Percentiles rank a stretch among this genome's conserved stretches.
Evolutionary conservation across 2,888 invertebrate species (phyloP).

Genomic region (Hesperia comma): DNA sequence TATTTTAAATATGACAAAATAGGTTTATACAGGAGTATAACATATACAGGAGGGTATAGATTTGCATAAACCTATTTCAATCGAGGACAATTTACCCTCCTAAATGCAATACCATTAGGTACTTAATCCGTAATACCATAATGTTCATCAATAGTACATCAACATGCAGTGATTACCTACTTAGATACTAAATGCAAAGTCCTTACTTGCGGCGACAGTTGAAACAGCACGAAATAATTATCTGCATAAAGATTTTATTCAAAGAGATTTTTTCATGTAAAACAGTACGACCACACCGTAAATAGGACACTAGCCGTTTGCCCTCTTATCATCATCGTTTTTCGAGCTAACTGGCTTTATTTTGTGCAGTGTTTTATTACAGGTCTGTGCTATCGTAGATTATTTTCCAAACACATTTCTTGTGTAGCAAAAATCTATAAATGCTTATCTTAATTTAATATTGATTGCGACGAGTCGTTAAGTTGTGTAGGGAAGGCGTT

Average conservation of each 20-base stretch:
- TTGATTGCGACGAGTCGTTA: conserved; percentile 23
- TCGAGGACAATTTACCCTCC: too few species aligned
- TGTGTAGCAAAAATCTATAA: conserved; percentile 13
- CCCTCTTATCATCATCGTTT: conserved; percentile 36
- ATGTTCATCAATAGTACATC: background rate
- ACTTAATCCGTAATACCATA: too few species aligned
- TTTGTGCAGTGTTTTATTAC: conserved; percentile 34
- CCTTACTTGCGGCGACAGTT: conserved; percentile 11
- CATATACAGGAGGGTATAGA: too few species aligned
- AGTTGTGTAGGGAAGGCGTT: background rate
- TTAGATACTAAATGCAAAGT: background rate
- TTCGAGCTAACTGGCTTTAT: conserved; percentile 34
- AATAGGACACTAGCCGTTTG: conserved; percentile 30
- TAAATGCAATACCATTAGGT: background rate
- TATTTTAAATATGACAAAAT: too few species aligned
- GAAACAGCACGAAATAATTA: conserved; percentile 21
- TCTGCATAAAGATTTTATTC: conserved; percentile 34
- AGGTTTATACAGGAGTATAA: too few species aligned
- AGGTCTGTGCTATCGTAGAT: conserved; percentile 25
- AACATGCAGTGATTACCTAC: background rate
- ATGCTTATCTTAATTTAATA: conserved; percentile 24
- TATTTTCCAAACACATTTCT: conserved; percentile 31
- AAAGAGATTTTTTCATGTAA: conserved; percentile 37
- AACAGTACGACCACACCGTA: conserved; percentile 32
- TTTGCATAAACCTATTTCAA: too few species aligned